Evolutionary conservation across 2,888 invertebrate species (phyloP).

Genomic region (Aphodius granarius): DNA sequence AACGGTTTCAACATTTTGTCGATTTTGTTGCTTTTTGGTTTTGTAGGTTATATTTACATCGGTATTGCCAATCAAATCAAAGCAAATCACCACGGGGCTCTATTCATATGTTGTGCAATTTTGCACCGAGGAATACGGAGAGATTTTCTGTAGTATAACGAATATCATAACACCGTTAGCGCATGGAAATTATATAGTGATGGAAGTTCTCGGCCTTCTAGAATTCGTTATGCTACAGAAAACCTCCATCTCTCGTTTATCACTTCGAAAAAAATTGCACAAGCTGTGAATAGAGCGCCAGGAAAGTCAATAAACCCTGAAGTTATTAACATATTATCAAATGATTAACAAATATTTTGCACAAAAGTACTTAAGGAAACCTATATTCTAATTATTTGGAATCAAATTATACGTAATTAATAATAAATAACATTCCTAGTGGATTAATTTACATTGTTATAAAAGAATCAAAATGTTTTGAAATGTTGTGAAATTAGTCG

Average conservation of each 20-base stretch:
- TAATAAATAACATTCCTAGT: not conserved
- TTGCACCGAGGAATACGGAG: too few species aligned
- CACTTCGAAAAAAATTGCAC: too few species aligned
- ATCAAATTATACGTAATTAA: not conserved
- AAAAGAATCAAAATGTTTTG: not conserved
- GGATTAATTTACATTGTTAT: not conserved
- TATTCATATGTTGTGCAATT: too few species aligned
- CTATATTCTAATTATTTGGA: not conserved
- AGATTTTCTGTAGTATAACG: too few species aligned
- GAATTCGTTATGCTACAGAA: too few species aligned
- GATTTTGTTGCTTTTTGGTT: not conserved
- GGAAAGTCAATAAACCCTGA: not conserved
- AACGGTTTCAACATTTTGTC: slow-evolving; percentile 18
- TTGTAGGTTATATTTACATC: not conserved
- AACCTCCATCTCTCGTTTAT: too few species aligned
- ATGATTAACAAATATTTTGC: not conserved
- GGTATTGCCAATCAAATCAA: not conserved
- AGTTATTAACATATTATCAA: too few species aligned
- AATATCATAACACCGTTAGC: too few species aligned
- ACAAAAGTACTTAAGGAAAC: not conserved
- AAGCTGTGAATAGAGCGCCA: too few species aligned
- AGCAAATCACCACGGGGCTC: too few species aligned
- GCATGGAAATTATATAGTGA: too few species aligned
- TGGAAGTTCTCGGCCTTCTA: too few species aligned
- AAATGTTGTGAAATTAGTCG: slow-evolving; percentile 9